phyloP scores from a whole-genome alignment of 1,140 invertebrate genomes.

The Gonioctena quinquepunctata region DNA sequence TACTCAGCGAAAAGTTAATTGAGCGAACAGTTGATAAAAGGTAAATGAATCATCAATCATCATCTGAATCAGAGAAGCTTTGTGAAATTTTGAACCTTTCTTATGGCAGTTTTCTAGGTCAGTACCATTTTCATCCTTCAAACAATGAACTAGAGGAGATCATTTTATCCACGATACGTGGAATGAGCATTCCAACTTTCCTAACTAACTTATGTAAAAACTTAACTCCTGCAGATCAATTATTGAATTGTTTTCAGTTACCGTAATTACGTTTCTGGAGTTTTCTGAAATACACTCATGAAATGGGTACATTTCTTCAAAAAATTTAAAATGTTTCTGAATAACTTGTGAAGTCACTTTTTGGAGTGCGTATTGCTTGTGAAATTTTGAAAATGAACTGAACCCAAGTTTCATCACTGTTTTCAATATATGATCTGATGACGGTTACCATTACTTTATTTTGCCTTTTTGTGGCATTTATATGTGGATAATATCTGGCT shows the following conservation, averaged over 20 bases:
- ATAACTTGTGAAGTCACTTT: slow-evolving; percentile 19
- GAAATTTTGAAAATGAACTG: slow-evolving; percentile 3
- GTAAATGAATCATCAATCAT: too few species aligned
- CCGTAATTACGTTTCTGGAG: not conserved
- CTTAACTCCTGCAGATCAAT: too few species aligned
- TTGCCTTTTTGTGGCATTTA: slow-evolving; percentile 20
- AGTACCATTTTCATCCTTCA: too few species aligned
- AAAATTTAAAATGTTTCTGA: slow-evolving; percentile 10
- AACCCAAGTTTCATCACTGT: slow-evolving; percentile 25
- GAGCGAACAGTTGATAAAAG: too few species aligned
- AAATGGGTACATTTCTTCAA: slow-evolving; percentile 11
- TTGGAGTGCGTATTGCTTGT: slow-evolving; percentile 19
- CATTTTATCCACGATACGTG: too few species aligned
- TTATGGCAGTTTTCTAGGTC: too few species aligned
- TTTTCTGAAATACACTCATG: slow-evolving; percentile 8
- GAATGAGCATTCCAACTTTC: too few species aligned
- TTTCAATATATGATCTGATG: slow-evolving; percentile 22
- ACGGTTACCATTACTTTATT: slow-evolving; percentile 23
- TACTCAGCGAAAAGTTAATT: too few species aligned
- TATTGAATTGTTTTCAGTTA: slow-evolving; percentile 10
- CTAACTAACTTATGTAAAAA: too few species aligned
- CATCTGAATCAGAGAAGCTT: too few species aligned
- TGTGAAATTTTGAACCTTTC: too few species aligned
- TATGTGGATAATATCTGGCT: slow-evolving; percentile 16
- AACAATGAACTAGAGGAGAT: too few species aligned